These are phyloP conservation scores for Gephyroberyx darwinii DNA, from an alignment of 2,797 vertebrate species.

Conservation along the genomic window DNA sequence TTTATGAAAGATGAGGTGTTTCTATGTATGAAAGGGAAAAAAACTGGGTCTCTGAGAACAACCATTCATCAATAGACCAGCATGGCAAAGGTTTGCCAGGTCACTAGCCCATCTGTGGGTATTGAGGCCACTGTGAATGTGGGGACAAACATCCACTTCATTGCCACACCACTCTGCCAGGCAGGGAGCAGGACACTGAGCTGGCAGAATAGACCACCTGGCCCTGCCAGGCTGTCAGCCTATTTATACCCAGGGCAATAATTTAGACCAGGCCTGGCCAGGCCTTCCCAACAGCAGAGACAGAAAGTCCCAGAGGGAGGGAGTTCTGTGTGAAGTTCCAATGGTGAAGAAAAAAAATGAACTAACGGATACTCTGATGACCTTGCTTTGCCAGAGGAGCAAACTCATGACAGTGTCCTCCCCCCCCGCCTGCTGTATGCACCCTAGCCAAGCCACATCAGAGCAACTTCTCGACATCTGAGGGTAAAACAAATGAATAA, in stretches of 20 bases:
- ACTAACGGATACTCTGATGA: constrained; percentile 21
- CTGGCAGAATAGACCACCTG: constrained; percentile 69
- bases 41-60: constrained; percentile 1
- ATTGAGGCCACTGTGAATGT: constrained; percentile 43
- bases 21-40: not conserved
- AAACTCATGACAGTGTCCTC: constrained; percentile 34
- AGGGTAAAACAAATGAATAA: constrained; percentile 9
- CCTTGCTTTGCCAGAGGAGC: constrained; percentile 43
- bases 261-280: constrained; percentile 66
- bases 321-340: constrained; percentile 43
- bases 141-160: constrained; percentile 45
- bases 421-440: constrained; percentile 5
- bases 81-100: constrained; percentile 1
- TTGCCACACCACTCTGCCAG: constrained; percentile 35
- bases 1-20: constrained; percentile 23
- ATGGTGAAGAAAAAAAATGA: constrained; percentile 22
- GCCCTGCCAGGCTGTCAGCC: constrained; percentile 65
- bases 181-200: constrained; percentile 48
- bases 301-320: constrained; percentile 38
- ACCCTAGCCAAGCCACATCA: constrained; percentile 1
- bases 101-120: constrained; percentile 31
- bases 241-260: constrained; percentile 74
- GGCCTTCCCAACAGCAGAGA: constrained; percentile 50
- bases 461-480: constrained; percentile 8
- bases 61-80: constrained; percentile 35